A percentile compares a stretch with the other conserved stretches of the same genome.
Evolutionary conservation across 1,140 invertebrate species (phyloP).

Genomic region (Panagrolaimus sp.): DNA sequence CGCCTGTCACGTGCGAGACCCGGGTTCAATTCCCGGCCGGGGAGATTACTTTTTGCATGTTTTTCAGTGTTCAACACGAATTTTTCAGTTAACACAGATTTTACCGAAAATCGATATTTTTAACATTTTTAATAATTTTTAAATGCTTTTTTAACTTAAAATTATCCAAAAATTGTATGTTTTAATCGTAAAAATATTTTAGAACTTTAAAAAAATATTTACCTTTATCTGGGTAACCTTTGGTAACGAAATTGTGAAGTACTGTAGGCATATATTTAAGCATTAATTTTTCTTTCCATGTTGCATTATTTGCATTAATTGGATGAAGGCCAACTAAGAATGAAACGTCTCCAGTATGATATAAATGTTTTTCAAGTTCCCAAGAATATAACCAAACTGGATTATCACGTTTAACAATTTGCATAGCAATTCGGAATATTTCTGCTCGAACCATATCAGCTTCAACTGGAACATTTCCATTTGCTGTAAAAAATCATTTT

Average conservation of each 20-base stretch:
- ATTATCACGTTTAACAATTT: neutral
- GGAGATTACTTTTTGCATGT: constrained; percentile 44
- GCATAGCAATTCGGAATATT: constrained; percentile 14
- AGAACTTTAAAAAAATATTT: neutral
- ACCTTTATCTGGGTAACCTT: constrained; percentile 17
- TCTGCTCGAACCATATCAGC: neutral
- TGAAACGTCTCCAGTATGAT: constrained; percentile 6
- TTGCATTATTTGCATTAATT: constrained; percentile 5
- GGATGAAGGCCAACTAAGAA: constrained; percentile 15
- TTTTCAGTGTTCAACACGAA: too few species aligned
- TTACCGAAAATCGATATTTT: neutral
- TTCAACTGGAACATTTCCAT: neutral
- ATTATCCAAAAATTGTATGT: too few species aligned
- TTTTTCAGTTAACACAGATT: too few species aligned
- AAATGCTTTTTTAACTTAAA: neutral
- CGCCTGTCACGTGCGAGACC: constrained; percentile 65
- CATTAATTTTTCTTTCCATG: constrained; percentile 17
- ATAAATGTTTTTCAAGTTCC: constrained; percentile 2
- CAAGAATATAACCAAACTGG: neutral
- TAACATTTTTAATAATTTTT: neutral
- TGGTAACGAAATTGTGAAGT: constrained; percentile 20
- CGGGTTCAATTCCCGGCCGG: constrained; percentile 65
- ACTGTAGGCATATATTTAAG: constrained; percentile 20
- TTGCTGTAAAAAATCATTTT: neutral
- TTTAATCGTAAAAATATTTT: too few species aligned